phyloP scores from a whole-genome alignment of 2,888 invertebrate species.

The Periphyllus acericola region DNA sequence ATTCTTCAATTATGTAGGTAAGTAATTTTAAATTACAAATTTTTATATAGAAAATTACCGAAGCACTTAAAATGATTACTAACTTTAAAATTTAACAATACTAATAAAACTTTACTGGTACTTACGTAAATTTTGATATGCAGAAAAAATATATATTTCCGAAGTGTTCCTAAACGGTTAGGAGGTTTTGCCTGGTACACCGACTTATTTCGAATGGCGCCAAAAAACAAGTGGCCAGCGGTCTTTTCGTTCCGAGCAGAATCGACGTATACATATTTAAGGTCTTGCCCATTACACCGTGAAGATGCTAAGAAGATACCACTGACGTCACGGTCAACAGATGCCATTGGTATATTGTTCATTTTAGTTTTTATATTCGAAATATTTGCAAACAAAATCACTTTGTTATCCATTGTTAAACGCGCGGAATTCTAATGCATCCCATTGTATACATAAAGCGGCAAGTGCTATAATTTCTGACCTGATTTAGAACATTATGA shows the following conservation, averaged over 20 bases:
- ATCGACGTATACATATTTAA: constrained; percentile 40
- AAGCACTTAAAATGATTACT: too few relatives aligned
- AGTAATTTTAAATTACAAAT: too few relatives aligned
- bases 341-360: constrained; percentile 56
- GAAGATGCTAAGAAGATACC: constrained; percentile 55
- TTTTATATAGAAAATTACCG: neutral
- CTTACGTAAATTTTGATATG: constrained; percentile 12
- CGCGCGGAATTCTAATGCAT: constrained; percentile 5
- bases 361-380: constrained; percentile 32
- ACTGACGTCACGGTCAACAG: constrained; percentile 60
- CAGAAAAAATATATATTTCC: neutral
- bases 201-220: constrained; percentile 53
- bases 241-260: constrained; percentile 40
- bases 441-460: constrained; percentile 21
- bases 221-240: constrained; percentile 26
- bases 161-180: constrained; percentile 12
- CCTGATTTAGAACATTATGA: constrained; percentile 33
- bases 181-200: constrained; percentile 34
- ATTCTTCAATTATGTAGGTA: too few relatives aligned
- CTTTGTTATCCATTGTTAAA: constrained; percentile 53
- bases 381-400: constrained; percentile 49
- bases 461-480: constrained; percentile 26
- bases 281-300: constrained; percentile 54
- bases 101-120: neutral
- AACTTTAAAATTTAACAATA: neutral